phyloP scores from a whole-genome alignment of 1,140 invertebrate species.

The Bradysia coprophila region DNA sequence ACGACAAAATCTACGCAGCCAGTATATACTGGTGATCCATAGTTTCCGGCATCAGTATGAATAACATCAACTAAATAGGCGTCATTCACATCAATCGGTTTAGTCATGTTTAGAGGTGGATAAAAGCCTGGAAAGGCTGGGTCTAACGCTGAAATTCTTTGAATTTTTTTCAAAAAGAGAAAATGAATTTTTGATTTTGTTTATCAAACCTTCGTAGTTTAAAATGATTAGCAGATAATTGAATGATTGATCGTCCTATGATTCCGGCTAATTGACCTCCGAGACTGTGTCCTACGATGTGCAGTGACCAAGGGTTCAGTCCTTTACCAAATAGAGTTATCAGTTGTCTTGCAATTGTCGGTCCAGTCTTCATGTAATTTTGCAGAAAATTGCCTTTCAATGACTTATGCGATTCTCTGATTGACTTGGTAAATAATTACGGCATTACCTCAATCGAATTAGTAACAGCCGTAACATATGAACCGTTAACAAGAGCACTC shows the following conservation, averaged over 20 bases:
- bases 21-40: too few relatives aligned
- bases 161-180: slow-evolving; percentile 15
- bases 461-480: slow-evolving; percentile 28
- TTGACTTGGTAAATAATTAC: too few relatives aligned
- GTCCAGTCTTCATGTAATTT: slow-evolving; percentile 11
- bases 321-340: slow-evolving; percentile 19
- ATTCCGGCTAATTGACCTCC: slow-evolving; percentile 55
- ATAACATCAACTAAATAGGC: slow-evolving; percentile 47
- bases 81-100: slow-evolving; percentile 39
- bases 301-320: slow-evolving; percentile 26
- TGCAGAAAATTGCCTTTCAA: neutral
- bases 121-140: slow-evolving; percentile 40
- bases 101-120: slow-evolving; percentile 25
- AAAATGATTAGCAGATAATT: slow-evolving; percentile 11
- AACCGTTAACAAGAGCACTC: slow-evolving; percentile 34
- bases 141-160: slow-evolving; percentile 32
- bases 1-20: too few relatives aligned
- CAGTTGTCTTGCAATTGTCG: slow-evolving; percentile 16
- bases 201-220: too few relatives aligned
- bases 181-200: too few relatives aligned
- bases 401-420: too few relatives aligned
- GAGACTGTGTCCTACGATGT: slow-evolving; percentile 55
- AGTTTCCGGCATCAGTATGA: slow-evolving; percentile 43
- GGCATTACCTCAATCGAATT: slow-evolving; percentile 31
- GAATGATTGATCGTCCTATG: slow-evolving; percentile 28